These are phyloP conservation scores for Rhinogobius similis DNA, from an alignment of 2,113 vertebrate species.

Conservation along the genomic window DNA sequence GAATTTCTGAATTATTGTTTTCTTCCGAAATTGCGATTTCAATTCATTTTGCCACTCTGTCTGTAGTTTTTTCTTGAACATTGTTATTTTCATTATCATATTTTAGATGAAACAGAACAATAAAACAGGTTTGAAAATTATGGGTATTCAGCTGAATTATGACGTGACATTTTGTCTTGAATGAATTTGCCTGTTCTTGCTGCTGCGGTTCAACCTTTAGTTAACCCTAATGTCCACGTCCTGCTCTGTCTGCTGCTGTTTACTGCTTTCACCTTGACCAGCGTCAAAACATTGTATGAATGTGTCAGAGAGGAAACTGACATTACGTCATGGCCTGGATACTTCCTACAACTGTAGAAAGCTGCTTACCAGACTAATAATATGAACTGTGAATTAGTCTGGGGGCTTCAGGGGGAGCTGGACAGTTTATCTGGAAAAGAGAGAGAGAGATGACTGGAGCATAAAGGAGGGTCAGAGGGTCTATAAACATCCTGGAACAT, in stretches of 20 bases:
- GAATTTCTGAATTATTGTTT: background rate
- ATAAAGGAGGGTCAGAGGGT: conserved; percentile 4
- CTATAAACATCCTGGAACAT: conserved; percentile 69
- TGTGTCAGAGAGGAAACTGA: conserved; percentile 66
- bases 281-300: conserved; percentile 36
- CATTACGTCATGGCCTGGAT: conserved; percentile 59
- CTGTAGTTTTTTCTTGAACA: background rate
- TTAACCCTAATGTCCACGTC: conserved; percentile 43
- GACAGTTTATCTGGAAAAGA: conserved; percentile 9
- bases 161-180: conserved; percentile 33
- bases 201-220: conserved; percentile 26
- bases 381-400: background rate
- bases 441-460: background rate
- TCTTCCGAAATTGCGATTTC: background rate
- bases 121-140: conserved; percentile 25
- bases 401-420: conserved; percentile 16
- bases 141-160: conserved; percentile 9
- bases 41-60: background rate
- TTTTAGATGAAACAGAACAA: background rate
- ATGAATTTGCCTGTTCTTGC: conserved; percentile 26
- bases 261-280: conserved; percentile 59
- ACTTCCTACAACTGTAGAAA: conserved; percentile 64
- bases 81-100: background rate
- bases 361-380: conserved; percentile 53
- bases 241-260: conserved; percentile 33